Base-by-base conservation (phyloP, 2,113 vertebrate genomes). In the Chlamydotis undulata region DNA sequence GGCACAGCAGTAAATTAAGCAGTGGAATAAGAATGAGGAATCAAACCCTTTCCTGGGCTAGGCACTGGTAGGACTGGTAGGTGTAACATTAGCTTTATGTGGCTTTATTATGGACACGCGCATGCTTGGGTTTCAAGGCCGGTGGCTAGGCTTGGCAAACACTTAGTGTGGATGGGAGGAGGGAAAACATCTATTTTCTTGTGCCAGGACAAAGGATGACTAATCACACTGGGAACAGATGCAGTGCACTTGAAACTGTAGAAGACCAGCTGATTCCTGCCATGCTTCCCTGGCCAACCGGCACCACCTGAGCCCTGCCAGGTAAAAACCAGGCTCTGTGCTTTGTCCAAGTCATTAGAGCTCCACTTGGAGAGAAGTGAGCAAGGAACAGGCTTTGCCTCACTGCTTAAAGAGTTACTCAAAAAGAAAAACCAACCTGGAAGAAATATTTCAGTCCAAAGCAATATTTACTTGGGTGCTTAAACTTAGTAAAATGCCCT, bases 71-170 rank as follows among this genome's bases (percentile, higher is more conserved):
- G 85, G 83, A 43, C 87, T 35, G 82, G 68, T 59, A 86, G 91
- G 90, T 67, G 89, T 83, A 93, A 95, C 84, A 29, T 92, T 82
- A 95, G 24, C 3, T 10, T 94, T 28, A 6, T 37, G 91, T 91
- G 92, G 94, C 96, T 98, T 97, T 96, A 88, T 89, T 76, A 64
- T 35, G 70, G 31, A 76, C 93, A 94, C 8, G 55, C 92, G 97
- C 25, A 35, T 3, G 2, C 68, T 61, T 25, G 86, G 95, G 83
- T 93, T 96, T 91, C 86, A 97, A 70, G 91, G 92, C 95, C 50
- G 76, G 87, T 77, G 95, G 85, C 87, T 89, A 50, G 41, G 26
- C 90, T 64, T 93, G 96, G 95, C 94, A 92, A 97, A 97, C 78
- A 61, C 15, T 74, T 22, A 41, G 63, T 19, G 35, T 5, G 39